Evolutionary conservation across 2,888 invertebrate species (phyloP).

Genomic region (Formica aserva): DNA sequence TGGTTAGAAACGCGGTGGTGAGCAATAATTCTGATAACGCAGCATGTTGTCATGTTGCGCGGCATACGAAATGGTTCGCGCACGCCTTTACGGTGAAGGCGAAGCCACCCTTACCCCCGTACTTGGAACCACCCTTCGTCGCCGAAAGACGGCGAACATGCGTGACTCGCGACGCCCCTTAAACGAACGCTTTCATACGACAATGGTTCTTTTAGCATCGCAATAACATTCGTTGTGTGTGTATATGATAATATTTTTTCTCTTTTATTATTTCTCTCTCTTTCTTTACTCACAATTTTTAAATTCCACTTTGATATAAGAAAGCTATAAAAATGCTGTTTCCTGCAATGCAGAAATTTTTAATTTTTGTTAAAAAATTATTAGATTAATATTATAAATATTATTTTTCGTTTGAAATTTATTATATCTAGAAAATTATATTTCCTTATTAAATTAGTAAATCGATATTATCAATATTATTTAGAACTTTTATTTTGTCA

Average conservation of each 20-base stretch:
- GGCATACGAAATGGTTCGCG: conserved; percentile 83
- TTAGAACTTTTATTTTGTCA: background rate
- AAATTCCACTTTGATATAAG: background rate
- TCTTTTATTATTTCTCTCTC: background rate
- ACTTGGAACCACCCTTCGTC: conserved; percentile 21
- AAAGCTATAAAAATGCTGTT: background rate
- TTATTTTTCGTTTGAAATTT: background rate
- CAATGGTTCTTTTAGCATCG: background rate
- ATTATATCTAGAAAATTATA: background rate
- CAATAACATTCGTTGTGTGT: background rate
- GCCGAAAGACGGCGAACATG: conserved; percentile 16
- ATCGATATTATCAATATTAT: background rate
- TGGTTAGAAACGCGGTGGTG: conserved; percentile 71
- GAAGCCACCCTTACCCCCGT: conserved; percentile 26
- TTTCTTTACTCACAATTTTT: background rate
- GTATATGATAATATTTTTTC: background rate
- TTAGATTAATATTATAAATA: background rate
- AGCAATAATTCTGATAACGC: conserved; percentile 85
- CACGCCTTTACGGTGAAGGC: conserved; percentile 70
- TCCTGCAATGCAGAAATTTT: background rate
- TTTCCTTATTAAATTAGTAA: background rate
- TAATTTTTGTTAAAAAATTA: background rate
- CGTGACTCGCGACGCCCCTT: background rate
- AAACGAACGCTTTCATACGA: background rate
- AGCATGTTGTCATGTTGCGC: conserved; percentile 85